Percentiles rank a stretch among this genome's conserved stretches.
Evolutionary conservation across 1,140 invertebrate genomes (phyloP).

Genomic region (Drosophila grimshawi): DNA sequence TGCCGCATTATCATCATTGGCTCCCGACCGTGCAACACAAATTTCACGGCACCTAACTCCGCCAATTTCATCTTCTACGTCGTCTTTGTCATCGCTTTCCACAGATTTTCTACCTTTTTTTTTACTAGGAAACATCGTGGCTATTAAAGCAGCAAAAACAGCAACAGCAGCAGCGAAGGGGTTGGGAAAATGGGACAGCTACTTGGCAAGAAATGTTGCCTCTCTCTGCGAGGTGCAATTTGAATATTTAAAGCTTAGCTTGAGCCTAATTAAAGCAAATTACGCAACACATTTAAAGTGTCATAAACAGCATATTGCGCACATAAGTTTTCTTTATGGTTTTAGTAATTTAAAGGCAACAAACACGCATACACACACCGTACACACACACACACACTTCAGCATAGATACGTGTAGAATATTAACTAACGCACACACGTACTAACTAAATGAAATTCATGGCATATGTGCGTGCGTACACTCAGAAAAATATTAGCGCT

Average conservation of each 20-base stretch:
- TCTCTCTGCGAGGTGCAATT: conserved; percentile 1
- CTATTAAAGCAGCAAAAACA: conserved; percentile 38
- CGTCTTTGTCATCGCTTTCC: conserved; percentile 38
- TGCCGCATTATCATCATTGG: conserved; percentile 72
- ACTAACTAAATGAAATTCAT: conserved; percentile 80
- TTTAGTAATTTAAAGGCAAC: conserved; percentile 75
- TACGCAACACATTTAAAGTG: conserved; percentile 59
- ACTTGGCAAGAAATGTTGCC: conserved; percentile 5
- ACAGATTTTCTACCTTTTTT: conserved; percentile 23
- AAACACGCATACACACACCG: conserved; percentile 36
- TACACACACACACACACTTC: conserved; percentile 28
- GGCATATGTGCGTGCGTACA: conserved; percentile 79
- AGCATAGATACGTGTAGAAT: conserved; percentile 63
- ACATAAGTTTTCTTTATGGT: conserved; percentile 71
- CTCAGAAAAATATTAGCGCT: too few relatives aligned
- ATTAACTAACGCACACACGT: conserved; percentile 82
- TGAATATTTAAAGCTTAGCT: conserved; percentile 11
- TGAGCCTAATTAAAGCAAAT: conserved; percentile 66
- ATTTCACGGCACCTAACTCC: conserved; percentile 27
- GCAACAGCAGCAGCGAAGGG: conserved; percentile 18
- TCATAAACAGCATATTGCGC: conserved; percentile 69
- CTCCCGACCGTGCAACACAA: conserved; percentile 13
- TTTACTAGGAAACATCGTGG: conserved; percentile 35
- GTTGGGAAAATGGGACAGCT: neutral
- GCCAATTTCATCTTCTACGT: conserved; percentile 1